Base-by-base conservation (phyloP, 2,113 vertebrate genomes). In the Colius striatus region DNA sequence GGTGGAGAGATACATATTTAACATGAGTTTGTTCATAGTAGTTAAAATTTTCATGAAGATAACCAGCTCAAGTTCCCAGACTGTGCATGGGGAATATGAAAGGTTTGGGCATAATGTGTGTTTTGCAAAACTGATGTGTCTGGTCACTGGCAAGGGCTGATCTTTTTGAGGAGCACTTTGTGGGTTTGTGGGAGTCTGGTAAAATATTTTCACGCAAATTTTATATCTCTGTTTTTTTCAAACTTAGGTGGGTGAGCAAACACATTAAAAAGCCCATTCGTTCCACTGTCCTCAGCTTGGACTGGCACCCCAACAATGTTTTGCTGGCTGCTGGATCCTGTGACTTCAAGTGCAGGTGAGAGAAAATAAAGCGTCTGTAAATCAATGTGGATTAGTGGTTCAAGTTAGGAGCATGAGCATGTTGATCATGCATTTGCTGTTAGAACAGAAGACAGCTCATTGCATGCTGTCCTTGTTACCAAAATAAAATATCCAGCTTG, bases 241-340 rank as follows among this genome's bases (percentile, higher is more conserved):
- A 2, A 60, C 80, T 84, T 50, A 99, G 99, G 99, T 99, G 99
- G 99, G 99, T 99, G 80, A 99, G 99, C 98, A 99, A 99, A 97
- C 99, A 99, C 97, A 99, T 99, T 96, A 99, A 99, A 93, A 99
- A 99, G 92, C 99, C 99, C 2, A 98, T 99, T 94, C 99, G 99
- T 90, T 99, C 99, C 87, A 99, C 99, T 23, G 98, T 99, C 94
- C 99, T 99, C 70, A 99, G 99, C 96, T 97, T 99, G 95, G 99
- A 99, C 97, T 99, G 99, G 99, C 99, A 99, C 97, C 99, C 99
- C 89, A 99, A 99, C 97, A 99, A 99, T n/a, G 98, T 99, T 75
- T 97, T 99, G 95, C 97, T 99, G 97, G 99, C 99, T 61, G 99
- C 99, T 16, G 99, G 99, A 65, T 99, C 99, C 41, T 99, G 99